A percentile compares a stretch with the other conserved stretches of the same genome.
phyloP scores from a whole-genome alignment of 2,797 vertebrate species.

The Propithecus perrieri region DNA sequence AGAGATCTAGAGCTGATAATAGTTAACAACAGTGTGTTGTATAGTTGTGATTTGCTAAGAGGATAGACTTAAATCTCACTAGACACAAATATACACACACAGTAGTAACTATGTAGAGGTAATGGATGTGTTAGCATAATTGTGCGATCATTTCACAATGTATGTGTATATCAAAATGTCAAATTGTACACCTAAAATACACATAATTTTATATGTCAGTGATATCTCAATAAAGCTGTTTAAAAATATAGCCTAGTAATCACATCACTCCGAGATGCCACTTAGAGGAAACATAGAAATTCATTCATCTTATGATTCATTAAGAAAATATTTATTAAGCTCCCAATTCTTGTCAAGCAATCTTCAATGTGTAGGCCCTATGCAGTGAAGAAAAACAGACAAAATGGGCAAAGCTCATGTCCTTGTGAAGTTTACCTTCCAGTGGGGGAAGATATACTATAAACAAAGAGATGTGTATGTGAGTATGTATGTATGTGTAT shows the following conservation, averaged over 20 bases:
- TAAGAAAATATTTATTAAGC: slow-evolving; percentile 20
- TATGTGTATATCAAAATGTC: background rate
- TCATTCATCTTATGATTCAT: background rate
- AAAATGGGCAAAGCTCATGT: background rate
- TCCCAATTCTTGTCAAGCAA: background rate
- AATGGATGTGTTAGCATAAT: background rate
- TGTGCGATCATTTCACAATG: background rate
- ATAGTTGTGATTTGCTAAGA: background rate
- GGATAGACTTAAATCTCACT: background rate
- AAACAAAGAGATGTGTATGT: background rate
- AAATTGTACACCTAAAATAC: background rate
- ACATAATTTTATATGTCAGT: background rate
- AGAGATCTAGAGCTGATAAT: accelerated
- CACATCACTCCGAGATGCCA: background rate
- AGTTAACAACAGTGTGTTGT: background rate
- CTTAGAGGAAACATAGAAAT: background rate
- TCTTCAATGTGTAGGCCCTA: background rate
- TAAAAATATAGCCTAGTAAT: background rate
- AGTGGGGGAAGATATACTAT: background rate
- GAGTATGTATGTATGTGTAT: background rate
- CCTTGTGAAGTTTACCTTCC: background rate
- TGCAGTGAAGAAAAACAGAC: background rate
- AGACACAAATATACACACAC: background rate
- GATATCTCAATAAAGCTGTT: background rate
- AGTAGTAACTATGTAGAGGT: background rate